Evolutionary conservation across 2,113 vertebrate species (phyloP).

Genomic region (Nipponia nippon): DNA sequence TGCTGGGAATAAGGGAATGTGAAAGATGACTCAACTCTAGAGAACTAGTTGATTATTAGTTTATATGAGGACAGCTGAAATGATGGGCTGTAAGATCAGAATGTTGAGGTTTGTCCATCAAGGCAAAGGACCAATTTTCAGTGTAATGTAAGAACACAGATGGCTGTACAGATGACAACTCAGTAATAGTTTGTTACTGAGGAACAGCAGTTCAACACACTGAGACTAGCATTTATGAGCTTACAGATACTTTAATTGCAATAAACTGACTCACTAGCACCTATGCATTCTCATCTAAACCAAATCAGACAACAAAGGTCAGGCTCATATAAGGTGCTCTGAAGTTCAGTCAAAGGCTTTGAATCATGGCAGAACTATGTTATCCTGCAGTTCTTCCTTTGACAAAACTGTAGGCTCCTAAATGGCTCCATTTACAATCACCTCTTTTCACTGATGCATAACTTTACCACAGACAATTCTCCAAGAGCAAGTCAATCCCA

Average conservation of each 20-base stretch:
- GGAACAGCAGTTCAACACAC: not conserved
- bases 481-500: not conserved
- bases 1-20: not conserved
- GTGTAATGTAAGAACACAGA: not conserved
- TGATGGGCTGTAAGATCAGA: not conserved
- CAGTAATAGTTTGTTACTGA: not conserved
- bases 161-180: not conserved
- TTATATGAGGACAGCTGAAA: not conserved
- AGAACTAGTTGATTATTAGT: not conserved
- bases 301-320: not conserved
- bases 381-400: not conserved
- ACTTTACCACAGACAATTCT: not conserved
- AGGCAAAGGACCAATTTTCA: not conserved
- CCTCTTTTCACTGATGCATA: not conserved
- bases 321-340: not conserved
- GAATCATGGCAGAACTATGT: not conserved
- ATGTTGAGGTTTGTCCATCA: not conserved
- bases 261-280: not conserved
- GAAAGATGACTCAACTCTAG: not conserved
- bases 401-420: not conserved
- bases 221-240: not conserved
- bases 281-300: not conserved
- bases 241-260: not conserved
- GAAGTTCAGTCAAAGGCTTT: not conserved
- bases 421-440: not conserved